These are phyloP conservation scores for Hydractinia symbiolongicarpus DNA, from an alignment of 30 jellyfish, hydroid and myxozoan species.

Conservation along the genomic window DNA sequence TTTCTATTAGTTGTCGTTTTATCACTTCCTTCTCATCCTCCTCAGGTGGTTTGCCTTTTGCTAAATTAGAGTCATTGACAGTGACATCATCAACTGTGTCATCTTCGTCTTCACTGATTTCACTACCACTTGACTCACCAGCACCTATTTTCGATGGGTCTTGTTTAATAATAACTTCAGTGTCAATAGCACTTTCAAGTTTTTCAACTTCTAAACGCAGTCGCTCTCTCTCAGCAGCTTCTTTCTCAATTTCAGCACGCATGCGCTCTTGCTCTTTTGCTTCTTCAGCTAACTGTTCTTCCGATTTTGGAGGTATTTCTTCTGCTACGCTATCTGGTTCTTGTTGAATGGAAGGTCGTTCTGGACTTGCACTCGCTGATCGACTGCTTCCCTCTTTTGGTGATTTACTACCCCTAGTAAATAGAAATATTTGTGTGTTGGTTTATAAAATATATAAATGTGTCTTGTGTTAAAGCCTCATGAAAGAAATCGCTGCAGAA, in stretches of 20 bases:
- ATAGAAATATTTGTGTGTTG: too few species aligned
- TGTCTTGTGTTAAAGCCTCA: too few species aligned
- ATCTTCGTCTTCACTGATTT: conserved; percentile 32
- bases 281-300: conserved; percentile 10
- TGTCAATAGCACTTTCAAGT: conserved; percentile 27
- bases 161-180: conserved; percentile 2
- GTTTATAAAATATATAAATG: too few species aligned
- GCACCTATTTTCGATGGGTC: not conserved
- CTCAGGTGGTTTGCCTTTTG: not conserved
- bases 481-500: too few species aligned
- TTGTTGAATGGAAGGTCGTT: not conserved
- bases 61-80: not conserved
- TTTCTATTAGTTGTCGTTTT: conserved; percentile 17
- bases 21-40: not conserved
- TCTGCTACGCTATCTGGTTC: not conserved
- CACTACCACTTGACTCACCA: conserved; percentile 39
- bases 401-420: not conserved
- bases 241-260: conserved; percentile 26
- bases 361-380: conserved; percentile 27
- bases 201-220: conserved; percentile 30
- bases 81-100: not conserved
- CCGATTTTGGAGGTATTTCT: conserved; percentile 12
- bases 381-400: conserved; percentile 13
- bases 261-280: not conserved
- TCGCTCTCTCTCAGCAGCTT: conserved; percentile 32